Percentiles rank a stretch among this genome's conserved stretches.
Conservation (phyloP, 2,888 invertebrate species). For the Stenotaenia linearis region DNA sequence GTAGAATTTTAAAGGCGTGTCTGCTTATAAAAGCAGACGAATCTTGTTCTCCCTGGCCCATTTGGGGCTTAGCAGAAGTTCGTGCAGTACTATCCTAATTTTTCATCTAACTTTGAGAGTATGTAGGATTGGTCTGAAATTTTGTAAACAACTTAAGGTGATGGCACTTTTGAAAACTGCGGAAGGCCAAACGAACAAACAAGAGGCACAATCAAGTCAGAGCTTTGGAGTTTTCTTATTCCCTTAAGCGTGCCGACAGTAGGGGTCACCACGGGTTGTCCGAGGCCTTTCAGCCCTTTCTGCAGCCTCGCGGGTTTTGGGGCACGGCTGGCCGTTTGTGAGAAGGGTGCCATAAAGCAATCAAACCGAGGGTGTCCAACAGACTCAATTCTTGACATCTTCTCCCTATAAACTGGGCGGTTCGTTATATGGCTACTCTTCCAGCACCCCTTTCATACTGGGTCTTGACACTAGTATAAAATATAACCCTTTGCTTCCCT, state of each 20-base stretch:
- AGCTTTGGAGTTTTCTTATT: conserved; percentile 17
- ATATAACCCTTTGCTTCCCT: conserved; percentile 29
- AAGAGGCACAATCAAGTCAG: conserved; percentile 20
- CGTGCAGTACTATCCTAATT: not conserved
- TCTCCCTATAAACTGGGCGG: conserved; percentile 23
- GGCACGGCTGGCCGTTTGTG: conserved; percentile 27
- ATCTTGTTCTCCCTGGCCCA: conserved; percentile 8
- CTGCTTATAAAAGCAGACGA: not conserved
- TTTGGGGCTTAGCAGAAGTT: not conserved
- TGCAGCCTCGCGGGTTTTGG: conserved; percentile 8
- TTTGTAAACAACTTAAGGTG: not conserved
- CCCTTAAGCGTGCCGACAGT: conserved; percentile 26
- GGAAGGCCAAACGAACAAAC: conserved; percentile 23
- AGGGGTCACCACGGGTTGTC: conserved; percentile 21
- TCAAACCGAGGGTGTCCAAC: conserved; percentile 16
- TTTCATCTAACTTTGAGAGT: not conserved
- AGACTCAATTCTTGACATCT: conserved; percentile 24
- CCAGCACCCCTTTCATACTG: conserved; percentile 24
- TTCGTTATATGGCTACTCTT: conserved; percentile 29
- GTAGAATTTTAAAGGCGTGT: conserved; percentile 17
- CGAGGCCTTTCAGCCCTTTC: conserved; percentile 4
- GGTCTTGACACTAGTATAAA: conserved; percentile 14
- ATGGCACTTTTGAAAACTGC: not conserved
- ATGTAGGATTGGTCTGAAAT: not conserved
- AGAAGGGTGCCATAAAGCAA: conserved; percentile 28